Evolutionary conservation across 2,888 invertebrate species (phyloP), one percentile per base, ranked within the genome.

Genomic region (Parnassius smintheus): DNA sequence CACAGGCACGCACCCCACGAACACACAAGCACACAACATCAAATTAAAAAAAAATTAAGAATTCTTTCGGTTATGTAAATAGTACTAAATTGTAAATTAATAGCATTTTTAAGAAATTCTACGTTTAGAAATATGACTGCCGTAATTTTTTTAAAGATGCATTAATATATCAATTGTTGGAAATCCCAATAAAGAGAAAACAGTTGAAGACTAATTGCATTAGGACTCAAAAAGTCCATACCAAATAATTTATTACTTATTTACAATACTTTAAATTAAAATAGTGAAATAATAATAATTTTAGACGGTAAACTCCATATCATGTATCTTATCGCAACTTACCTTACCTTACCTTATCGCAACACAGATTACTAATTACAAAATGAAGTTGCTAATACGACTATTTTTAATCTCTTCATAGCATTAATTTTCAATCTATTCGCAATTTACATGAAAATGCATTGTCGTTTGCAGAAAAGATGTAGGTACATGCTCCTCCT

Each of bases 301-400:
- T 68, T 49, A 71, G 70, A 69, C 70, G 64, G 68, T 62, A 65
- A 64, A 59, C 53, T 48, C 62, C 75, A 73, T 74, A 73, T 71
- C 61, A 66, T 78, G 73, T 78, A 78, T 77, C 68, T 70, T 76
- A 79, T 82, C 77, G 64, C 65, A 51, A 61, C 60, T 59, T 65
- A 72, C 76, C 78, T 76, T 76, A 80, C 75, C 78, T 68, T 78
- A 72, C 75, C 74, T 72, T 75, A 85, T 84, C 85, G 72, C 68
- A 75, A 75, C 69, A 70, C 76, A 76, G 74, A 82, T 80, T 77
- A 75, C 82, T 81, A 74, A 72, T 66, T 70, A 60, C 64, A 68
- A 70, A 35, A 76, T 77, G 72, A 67, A 64, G 69, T 70, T 68
- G 66, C 64, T 59, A 65, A 68, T 69, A 66, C 66, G 45, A 18